Base-by-base conservation (phyloP, 2,797 vertebrate species). In the Lagocephalus sceleratus region DNA sequence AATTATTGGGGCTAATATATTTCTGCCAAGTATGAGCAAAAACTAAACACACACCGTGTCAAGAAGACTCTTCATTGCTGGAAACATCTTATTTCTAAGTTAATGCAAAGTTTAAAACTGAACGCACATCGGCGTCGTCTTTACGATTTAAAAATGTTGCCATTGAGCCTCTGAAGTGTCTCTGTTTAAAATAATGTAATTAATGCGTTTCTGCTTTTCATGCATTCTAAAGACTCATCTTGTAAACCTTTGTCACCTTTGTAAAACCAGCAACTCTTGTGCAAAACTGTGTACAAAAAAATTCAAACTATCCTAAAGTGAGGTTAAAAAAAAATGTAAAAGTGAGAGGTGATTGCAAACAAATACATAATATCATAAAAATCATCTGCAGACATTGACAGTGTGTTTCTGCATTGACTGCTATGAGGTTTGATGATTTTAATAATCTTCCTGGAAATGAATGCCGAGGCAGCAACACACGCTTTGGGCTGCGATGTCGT, bases 401-500 rank as follows among this genome's bases (percentile, higher is more conserved):
- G 39, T 17, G n/a, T 16, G n/a, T 17, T 9, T 40, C 16, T 17
- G 8, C 5, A 3, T 16, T 39, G n/a, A n/a, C 38, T 39, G 14
- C 5, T n/a, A 39, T n/a, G 16, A 15, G 16, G 15, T 39, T n/a
- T 39, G 6, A n/a, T 39, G 14, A 39, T 39, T n/a, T 39, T 39
- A 16, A 39, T 29, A 39, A 7, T n/a, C 38, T 4, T 14, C 35
- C 9, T 39, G 38, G 38, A 39, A n/a, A 39, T 39, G 5, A 39
- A 3, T 39, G 35, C 12, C 15, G 16, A 39, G 12, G 35, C 35
- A 39, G 35, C 35, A 14, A 39, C 26, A 29, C 16, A 15, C 5
- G 15, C 38, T 16, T 10, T 9, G 1, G 19, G 9, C 15, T 42
- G 20, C 53, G 57, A 51, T 39, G 44, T 53, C 55, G 22, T 66